Evolutionary conservation across 92 coral and sea anemone species (phyloP), one percentile per base, ranked within the genome.

Genomic region (Micromussa lordhowensis): DNA sequence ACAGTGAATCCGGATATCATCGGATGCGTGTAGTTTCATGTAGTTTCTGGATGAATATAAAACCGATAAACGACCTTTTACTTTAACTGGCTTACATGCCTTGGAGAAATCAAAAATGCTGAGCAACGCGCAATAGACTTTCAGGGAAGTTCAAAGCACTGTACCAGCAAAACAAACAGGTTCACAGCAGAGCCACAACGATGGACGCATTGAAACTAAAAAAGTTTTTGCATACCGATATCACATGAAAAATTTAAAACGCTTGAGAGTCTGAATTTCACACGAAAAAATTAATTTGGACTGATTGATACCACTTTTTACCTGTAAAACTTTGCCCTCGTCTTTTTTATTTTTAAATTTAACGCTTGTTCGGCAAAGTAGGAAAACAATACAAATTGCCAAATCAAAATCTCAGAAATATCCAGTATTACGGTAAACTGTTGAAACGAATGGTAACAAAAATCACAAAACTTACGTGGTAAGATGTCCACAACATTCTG

Each of bases 401-500:
- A 15, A 69, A 32, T 8, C 10, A 71, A 71, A 1, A 15, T 19
- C 48, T 15, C 8, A 2, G 76, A 4, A 71, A 13, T 34, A 35
- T 31, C 17, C n/a, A 71, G 26, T 31, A 32, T 32, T 15, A 3
- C 2, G 24, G 24, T 21, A 14, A 71, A 31, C 38, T 3, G 30
- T 15, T 1, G 24, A 32, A 16, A 31, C 76, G 34, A 32, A 71
- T 71, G 22, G 10, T 18, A 71, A 71, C 44, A 31, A 71, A 69
- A 35, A 71, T 71, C 48, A 32, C 76, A 71, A 71, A 71, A 71
- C 76, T 71, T 71, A 71, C 76, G n/a, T 71, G 76, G 40, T 71
- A 75, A 4, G 28, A 6, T 38, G 79, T 5, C 32, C 17, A 0
- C 4, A 75, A 38, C 0, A 0, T 0, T 2, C 29, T 38, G 55